Percentiles rank a stretch among this genome's conserved stretches.
Evolutionary conservation across 2,888 invertebrate species (phyloP).

Genomic region (Xylota sylvarum): DNA sequence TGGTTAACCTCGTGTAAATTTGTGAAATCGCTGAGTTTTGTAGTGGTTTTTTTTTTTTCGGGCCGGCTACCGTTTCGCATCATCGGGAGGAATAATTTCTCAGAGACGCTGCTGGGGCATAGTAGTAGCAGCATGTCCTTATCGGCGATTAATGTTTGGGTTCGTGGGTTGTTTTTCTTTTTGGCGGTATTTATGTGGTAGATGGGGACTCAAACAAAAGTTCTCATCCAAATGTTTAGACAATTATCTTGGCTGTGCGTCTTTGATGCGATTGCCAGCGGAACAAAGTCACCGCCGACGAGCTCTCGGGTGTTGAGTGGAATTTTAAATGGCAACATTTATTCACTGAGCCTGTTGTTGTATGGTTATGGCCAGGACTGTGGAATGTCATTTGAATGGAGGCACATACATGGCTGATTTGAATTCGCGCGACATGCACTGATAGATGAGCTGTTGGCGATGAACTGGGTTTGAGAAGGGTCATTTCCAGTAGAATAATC

Average conservation of each 20-base stretch:
- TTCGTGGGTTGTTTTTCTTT: conserved; percentile 14
- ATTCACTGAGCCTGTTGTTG: conserved; percentile 49
- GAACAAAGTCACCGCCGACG: conserved; percentile 54
- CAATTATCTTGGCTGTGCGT: conserved; percentile 67
- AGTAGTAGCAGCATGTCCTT: conserved; percentile 43
- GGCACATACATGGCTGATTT: conserved; percentile 13
- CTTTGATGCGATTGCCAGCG: conserved; percentile 45
- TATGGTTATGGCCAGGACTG: background rate
- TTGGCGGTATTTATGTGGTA: conserved; percentile 51
- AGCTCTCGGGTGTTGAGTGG: conserved; percentile 73
- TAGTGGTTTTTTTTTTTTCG: conserved; percentile 64
- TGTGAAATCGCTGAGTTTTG: conserved; percentile 74
- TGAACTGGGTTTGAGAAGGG: conserved; percentile 5
- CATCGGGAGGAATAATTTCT: conserved; percentile 46
- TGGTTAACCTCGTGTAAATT: conserved; percentile 76
- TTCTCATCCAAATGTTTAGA: conserved; percentile 65
- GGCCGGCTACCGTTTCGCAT: conserved; percentile 69
- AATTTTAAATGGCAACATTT: conserved; percentile 77
- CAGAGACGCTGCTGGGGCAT: background rate
- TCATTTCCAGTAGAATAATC: background rate
- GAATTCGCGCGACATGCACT: conserved; percentile 13
- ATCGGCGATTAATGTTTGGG: conserved; percentile 69
- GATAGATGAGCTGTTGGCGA: conserved; percentile 24
- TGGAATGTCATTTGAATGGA: conserved; percentile 61
- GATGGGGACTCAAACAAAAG: conserved; percentile 35